Percentiles rank a stretch among this genome's conserved stretches.
Conservation (phyloP, 2,113 vertebrate genomes). For the Heterocephalus glaber region DNA sequence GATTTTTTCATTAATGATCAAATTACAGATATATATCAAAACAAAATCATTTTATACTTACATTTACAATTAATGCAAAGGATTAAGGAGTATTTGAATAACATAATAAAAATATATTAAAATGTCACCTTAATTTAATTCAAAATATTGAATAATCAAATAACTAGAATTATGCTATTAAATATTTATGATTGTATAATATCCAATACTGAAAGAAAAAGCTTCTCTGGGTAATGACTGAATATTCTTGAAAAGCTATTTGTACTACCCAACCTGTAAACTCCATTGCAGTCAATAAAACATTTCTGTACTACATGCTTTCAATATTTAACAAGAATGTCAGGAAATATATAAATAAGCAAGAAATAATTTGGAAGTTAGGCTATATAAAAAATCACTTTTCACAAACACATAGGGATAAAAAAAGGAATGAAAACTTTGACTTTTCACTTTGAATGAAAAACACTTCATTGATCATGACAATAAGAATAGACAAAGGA, state of each 20-base stretch:
- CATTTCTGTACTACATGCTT: not conserved
- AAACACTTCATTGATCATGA: not conserved
- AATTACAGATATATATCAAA: not conserved
- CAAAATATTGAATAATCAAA: slow-evolving; percentile 58
- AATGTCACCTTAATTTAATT: not conserved
- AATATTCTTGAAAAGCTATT: slow-evolving; percentile 28
- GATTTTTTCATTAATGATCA: not conserved
- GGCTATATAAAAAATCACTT: not conserved
- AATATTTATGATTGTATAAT: slow-evolving; percentile 49
- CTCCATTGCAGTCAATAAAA: slow-evolving; percentile 1
- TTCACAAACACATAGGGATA: not conserved
- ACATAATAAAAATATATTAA: not conserved
- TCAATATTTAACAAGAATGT: slow-evolving; percentile 50
- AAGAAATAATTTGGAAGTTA: slow-evolving; percentile 4
- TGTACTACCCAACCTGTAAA: not conserved
- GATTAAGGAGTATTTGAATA: not conserved
- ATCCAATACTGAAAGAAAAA: not conserved
- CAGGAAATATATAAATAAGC: not conserved
- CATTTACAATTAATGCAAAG: not conserved
- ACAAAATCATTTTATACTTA: not conserved
- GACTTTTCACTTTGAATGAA: not conserved
- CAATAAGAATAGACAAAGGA: not conserved
- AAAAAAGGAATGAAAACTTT: not conserved
- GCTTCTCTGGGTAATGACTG: not conserved
- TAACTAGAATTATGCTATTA: not conserved